phyloP scores from a whole-genome alignment of 2,888 invertebrate genomes.

The Eumacrocentrus americanus region DNA sequence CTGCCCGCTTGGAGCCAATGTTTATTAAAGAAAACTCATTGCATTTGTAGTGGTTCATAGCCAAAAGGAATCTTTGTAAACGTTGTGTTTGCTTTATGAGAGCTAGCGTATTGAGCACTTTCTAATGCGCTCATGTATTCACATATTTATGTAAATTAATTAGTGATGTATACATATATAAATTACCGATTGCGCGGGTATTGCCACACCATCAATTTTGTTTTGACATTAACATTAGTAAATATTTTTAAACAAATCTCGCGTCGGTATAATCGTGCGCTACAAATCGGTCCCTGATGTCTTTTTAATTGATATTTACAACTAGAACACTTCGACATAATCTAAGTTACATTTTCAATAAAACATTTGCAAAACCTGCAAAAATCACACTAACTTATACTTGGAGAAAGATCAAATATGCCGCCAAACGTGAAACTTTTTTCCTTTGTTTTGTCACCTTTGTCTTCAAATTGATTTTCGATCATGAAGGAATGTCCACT shows the following conservation, averaged over 20 bases:
- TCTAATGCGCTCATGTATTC: neutral
- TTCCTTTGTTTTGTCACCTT: no score
- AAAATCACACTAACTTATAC: neutral
- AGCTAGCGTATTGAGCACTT: neutral
- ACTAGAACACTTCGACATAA: neutral
- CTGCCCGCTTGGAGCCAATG: neutral
- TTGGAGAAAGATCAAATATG: no score
- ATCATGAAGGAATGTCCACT: no score
- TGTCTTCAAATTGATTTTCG: no score
- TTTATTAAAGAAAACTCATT: neutral
- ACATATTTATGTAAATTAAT: neutral
- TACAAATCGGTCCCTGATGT: neutral
- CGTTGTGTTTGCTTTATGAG: neutral
- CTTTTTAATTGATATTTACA: neutral
- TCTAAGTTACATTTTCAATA: neutral
- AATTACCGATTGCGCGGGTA: neutral
- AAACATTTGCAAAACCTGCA: neutral
- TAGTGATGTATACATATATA: neutral
- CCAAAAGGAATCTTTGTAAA: no score
- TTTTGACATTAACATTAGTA: neutral
- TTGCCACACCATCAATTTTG: neutral
- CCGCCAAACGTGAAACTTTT: no score
- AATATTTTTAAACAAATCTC: neutral
- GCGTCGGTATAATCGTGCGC: neutral
- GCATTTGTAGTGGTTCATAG: no score